Evolutionary conservation across 2,797 vertebrate species (phyloP).

Genomic region (Molossus molossus): DNA sequence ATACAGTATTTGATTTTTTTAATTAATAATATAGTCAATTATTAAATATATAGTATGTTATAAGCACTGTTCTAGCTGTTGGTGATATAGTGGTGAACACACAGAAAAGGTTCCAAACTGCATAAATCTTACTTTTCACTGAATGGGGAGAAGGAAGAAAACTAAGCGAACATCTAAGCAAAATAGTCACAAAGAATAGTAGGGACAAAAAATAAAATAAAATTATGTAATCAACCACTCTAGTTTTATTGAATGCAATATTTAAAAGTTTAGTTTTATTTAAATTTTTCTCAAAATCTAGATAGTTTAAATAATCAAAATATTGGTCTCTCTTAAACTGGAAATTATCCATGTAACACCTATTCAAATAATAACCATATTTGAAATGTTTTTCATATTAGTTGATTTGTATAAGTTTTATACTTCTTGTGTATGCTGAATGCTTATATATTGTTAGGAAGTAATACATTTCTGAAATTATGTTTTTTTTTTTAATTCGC

Average conservation of each 20-base stretch:
- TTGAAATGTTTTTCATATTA: neutral
- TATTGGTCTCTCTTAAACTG: neutral
- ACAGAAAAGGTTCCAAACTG: neutral
- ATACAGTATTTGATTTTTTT: neutral
- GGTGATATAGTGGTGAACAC: neutral
- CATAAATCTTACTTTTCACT: neutral
- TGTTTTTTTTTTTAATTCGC: neutral
- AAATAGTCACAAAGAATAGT: neutral
- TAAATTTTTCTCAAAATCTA: neutral
- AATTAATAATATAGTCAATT: neutral
- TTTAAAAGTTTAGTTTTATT: neutral
- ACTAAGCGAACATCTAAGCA: neutral
- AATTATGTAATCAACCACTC: neutral
- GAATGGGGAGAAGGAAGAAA: neutral
- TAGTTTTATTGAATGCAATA: neutral
- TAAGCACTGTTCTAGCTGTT: neutral
- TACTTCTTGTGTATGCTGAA: neutral
- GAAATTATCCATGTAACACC: neutral
- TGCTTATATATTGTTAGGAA: neutral
- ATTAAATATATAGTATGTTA: neutral
- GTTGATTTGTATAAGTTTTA: constrained; percentile 1
- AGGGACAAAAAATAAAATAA: neutral
- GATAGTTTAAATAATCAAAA: neutral
- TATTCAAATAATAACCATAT: neutral
- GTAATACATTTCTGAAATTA: neutral